Evolutionary conservation across 2,888 invertebrate species (phyloP).

Genomic region (Pachydiplax longipennis): DNA sequence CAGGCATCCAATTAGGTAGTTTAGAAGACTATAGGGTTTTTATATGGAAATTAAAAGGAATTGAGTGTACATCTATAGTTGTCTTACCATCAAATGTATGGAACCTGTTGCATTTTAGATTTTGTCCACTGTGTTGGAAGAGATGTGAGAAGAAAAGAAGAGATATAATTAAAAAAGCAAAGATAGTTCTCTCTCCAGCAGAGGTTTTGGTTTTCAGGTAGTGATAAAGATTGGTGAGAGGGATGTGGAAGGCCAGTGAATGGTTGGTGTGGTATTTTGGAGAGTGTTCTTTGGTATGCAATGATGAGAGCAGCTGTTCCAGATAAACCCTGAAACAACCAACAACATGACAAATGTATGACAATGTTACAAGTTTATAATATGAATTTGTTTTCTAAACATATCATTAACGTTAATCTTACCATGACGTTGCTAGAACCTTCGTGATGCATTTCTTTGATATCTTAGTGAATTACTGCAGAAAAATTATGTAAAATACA

Average conservation of each 20-base stretch:
- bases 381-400: neutral
- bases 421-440: neutral
- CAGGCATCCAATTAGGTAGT: constrained; percentile 39
- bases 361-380: constrained; percentile 22
- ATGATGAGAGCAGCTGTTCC: constrained; percentile 31
- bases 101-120: constrained; percentile 45
- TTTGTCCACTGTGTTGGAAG: constrained; percentile 45
- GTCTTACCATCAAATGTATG: constrained; percentile 45
- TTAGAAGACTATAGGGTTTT: constrained; percentile 32
- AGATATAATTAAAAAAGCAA: constrained; percentile 36
- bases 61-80: constrained; percentile 41
- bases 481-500: neutral
- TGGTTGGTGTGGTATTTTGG: constrained; percentile 28
- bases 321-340: neutral
- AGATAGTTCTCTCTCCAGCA: constrained; percentile 19
- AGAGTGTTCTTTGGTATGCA: constrained; percentile 13
- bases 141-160: constrained; percentile 42
- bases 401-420: neutral
- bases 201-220: constrained; percentile 26
- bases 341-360: constrained; percentile 42
- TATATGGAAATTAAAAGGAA: constrained; percentile 40
- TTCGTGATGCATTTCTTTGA: neutral
- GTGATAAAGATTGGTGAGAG: constrained; percentile 1
- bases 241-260: constrained; percentile 1
- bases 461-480: neutral